Evolutionary conservation across 2,113 vertebrate species (phyloP), one percentile per base, ranked within the genome.

Genomic region (Taxidea taxus): DNA sequence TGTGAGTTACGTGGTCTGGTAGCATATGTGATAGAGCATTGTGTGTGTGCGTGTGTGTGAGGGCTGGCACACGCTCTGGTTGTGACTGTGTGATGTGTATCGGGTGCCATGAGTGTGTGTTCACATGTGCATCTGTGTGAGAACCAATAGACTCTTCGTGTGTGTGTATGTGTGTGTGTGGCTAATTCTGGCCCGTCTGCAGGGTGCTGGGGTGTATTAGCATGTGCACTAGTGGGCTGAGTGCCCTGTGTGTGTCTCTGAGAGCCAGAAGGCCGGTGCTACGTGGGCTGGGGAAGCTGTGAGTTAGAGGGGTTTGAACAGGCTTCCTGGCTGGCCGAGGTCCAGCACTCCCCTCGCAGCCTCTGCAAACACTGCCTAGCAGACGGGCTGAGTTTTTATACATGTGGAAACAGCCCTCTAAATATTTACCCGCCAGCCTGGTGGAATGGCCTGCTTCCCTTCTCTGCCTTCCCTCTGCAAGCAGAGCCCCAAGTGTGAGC

Each of bases 361-460:
- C 93, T 97, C 84, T 90, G 68, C 74, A 94, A 97, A 93, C 70
- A 83, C 87, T 56, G 88, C 96, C 80, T 70, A 94, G 87, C 92
- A 98, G 97, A 97, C 78, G 70, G 62, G 34, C 94, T 81, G 85
- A 95, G 97, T 97, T 97, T 97, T 97, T 96, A 96, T 25, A 98
- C 94, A 95, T 13, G 39, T 92, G 96, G 92, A 97, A 95, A 92
- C 90, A 96, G 56, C 70, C 95, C 95, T 97, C 94, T 92, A 95
- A 97, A 98, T 98, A 95, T 96, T 98, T 96, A 98, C 94, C 88
- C 75, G 0, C 83, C 96, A 97, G 87, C 80, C 90, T 92, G 92
- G 54, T 90, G 56, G 47, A 83, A 75, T 11, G 77, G 92, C 29
- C 90, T 82, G 87, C 49, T 95, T 96, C 25, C 66, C 68, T 97